Base-by-base conservation (phyloP, 2,888 invertebrate species). In the Minunthozetes semirufus region DNA sequence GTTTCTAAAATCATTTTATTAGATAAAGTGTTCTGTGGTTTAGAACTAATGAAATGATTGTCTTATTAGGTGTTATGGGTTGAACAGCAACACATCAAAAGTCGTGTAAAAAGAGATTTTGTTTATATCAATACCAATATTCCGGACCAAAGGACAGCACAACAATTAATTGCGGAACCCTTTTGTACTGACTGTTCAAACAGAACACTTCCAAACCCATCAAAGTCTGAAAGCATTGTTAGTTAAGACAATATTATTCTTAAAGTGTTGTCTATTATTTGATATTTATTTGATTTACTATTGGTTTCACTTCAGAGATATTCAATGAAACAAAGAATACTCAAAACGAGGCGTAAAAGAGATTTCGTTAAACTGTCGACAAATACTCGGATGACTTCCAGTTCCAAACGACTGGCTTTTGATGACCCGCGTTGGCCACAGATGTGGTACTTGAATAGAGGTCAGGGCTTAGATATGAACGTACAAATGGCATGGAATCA, bases 401-500 rank as follows among this genome's bases (percentile, higher is more conserved):
- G 27, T 19, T n/a, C 33, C 3, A 74, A 70, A n/a, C 70, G 70
- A 2, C 22, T 72, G 68, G 76, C 75, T 72, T 83, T 92, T 78
- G 90, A 90, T 82, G 96, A 96, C 85, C 92, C 92, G 46, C 90
- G 91, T 84, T 97, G 96, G 96, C 88, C 90, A 48, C 89, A 89
- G 80, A 95, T 94, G 94, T 97, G 96, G 96, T 96, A 96, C 85
- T 86, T 97, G 88, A 72, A 75, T 66, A 29, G 75, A 11, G 76
- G 73, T 19, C 59, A 89, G 77, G 93, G 92, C 15, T 84, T 94
- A 77, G 94, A 95, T 81, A 96, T 98, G 96, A 95, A 96, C 84
- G 97, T 98, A 78, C 89, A 92, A 81, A 92, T 91, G 75, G 97
- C 95, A 50, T 98, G 98, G 97, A 87, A 89, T 81, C 90, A 92